Evolutionary conservation across 2,888 invertebrate genomes (phyloP).

Genomic region (Mythimna albipuncta): DNA sequence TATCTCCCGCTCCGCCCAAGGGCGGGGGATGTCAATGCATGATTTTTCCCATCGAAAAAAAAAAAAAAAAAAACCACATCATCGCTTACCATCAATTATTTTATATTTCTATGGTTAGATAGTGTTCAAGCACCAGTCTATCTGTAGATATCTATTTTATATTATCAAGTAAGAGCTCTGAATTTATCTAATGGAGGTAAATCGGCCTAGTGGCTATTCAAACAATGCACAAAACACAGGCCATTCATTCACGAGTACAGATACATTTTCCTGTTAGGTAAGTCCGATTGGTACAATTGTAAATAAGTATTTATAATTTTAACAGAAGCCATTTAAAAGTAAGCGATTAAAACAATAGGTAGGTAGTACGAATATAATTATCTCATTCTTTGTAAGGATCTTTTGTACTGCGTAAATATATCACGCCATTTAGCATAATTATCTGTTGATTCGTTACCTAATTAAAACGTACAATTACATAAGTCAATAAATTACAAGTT

Average conservation of each 20-base stretch:
- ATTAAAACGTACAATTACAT: constrained; percentile 16
- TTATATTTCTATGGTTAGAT: too few relatives aligned
- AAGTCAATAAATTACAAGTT: constrained; percentile 7
- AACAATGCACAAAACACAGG: neutral
- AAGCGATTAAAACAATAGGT: neutral
- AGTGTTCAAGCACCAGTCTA: too few relatives aligned
- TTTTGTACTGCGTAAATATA: constrained; percentile 20
- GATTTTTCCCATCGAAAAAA: too few relatives aligned
- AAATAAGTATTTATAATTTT: neutral
- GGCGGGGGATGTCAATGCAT: too few relatives aligned
- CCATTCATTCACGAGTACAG: constrained; percentile 3
- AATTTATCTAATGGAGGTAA: neutral
- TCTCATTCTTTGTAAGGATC: neutral
- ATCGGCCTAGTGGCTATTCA: neutral
- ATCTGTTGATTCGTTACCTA: constrained; percentile 1
- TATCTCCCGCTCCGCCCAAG: too few relatives aligned
- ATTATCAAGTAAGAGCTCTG: neutral
- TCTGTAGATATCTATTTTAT: too few relatives aligned
- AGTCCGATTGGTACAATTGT: constrained; percentile 1
- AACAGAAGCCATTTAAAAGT: constrained; percentile 2
- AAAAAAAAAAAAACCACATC: too few relatives aligned
- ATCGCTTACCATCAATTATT: too few relatives aligned
- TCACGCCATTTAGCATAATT: constrained; percentile 13
- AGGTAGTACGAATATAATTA: neutral
- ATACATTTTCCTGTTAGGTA: constrained; percentile 21